Evolutionary conservation across 1,140 invertebrate genomes (phyloP).

Genomic region (Bombus terrestris): DNA sequence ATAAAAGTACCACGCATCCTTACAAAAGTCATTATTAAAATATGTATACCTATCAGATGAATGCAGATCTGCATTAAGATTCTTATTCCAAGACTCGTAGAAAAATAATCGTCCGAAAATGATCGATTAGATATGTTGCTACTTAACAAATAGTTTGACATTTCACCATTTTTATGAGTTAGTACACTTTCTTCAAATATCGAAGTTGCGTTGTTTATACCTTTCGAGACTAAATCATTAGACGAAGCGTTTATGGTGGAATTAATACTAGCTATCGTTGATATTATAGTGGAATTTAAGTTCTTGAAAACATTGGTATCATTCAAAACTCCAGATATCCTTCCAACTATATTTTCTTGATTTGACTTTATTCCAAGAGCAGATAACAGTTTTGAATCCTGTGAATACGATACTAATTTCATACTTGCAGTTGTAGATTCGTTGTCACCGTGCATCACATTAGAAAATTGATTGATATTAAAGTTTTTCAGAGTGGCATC

Average conservation of each 20-base stretch:
- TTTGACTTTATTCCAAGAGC: slow-evolving; percentile 23
- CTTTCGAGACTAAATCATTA: slow-evolving; percentile 28
- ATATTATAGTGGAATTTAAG: slow-evolving; percentile 54
- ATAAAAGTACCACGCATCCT: slow-evolving; percentile 97
- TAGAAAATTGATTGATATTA: slow-evolving; percentile 54
- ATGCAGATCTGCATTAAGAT: slow-evolving; percentile 93
- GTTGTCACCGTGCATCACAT: slow-evolving; percentile 61
- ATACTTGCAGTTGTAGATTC: slow-evolving; percentile 45
- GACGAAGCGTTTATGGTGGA: slow-evolving; percentile 49
- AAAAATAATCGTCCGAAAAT: slow-evolving; percentile 72
- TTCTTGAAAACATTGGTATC: slow-evolving; percentile 47
- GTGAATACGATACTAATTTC: slow-evolving; percentile 24
- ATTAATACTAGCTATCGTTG: slow-evolving; percentile 36
- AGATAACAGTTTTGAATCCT: slow-evolving; percentile 43
- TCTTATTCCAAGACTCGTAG: slow-evolving; percentile 87
- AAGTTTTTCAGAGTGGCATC: slow-evolving; percentile 31
- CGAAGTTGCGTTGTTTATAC: slow-evolving; percentile 30
- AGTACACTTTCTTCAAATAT: slow-evolving; percentile 22
- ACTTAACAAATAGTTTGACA: slow-evolving; percentile 41
- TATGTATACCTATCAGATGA: slow-evolving; percentile 96
- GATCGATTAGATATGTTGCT: slow-evolving; percentile 45
- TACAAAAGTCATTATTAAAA: slow-evolving; percentile 95
- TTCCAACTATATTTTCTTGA: slow-evolving; percentile 35
- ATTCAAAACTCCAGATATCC: slow-evolving; percentile 31
- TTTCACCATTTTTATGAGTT: slow-evolving; percentile 12